Evolutionary conservation across 37 sponge, comb jelly and placozoan species (phyloP).

Genomic region (Beroe ovata): DNA sequence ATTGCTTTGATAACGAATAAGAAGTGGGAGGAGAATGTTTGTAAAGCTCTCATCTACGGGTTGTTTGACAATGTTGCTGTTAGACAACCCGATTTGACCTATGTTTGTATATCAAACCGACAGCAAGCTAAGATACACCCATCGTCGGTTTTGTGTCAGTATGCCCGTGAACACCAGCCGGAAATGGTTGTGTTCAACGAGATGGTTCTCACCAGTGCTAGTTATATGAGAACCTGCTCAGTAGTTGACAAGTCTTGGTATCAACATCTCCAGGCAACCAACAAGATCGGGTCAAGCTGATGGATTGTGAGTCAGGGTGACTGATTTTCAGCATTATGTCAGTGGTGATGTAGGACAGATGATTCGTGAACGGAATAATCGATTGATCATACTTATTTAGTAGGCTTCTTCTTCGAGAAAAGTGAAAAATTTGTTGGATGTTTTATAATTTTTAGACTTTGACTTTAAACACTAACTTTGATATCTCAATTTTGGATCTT

Average conservation of each 20-base stretch:
- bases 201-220: slow-evolving; percentile 60
- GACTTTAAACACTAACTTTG: no score
- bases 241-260: slow-evolving; percentile 47
- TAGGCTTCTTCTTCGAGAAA: no score
- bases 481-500: no score
- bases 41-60: background rate
- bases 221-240: slow-evolving; percentile 30
- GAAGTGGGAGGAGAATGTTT: slow-evolving; percentile 67
- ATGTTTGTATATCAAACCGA: slow-evolving; percentile 38
- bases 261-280: slow-evolving; percentile 8
- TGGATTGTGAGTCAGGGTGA: no score
- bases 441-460: no score
- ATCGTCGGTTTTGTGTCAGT: slow-evolving; percentile 40
- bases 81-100: slow-evolving; percentile 34
- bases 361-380: no score
- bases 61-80: slow-evolving; percentile 12
- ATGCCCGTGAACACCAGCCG: background rate
- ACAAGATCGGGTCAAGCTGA: no score
- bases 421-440: no score
- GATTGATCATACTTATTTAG: no score
- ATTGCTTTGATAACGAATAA: slow-evolving; percentile 68
- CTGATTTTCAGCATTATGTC: no score
- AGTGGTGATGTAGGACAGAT: no score
- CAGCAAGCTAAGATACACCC: slow-evolving; percentile 57
- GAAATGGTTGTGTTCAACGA: slow-evolving; percentile 38